phyloP scores from a whole-genome alignment of 35 echinoderm and acorn worm genomes.

The Diadema setosum region DNA sequence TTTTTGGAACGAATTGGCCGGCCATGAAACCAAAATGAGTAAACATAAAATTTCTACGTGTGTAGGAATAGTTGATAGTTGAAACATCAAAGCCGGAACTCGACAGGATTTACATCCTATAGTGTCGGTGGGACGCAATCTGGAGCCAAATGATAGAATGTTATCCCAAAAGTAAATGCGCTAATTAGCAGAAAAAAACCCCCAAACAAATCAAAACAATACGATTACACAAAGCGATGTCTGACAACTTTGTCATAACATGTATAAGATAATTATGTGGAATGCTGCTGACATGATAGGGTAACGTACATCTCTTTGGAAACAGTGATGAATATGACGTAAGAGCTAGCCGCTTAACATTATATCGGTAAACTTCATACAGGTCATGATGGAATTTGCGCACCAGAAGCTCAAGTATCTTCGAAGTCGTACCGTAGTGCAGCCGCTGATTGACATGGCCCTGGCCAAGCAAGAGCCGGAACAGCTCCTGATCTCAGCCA shows the following conservation, averaged over 20 bases:
- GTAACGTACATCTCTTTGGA: background rate
- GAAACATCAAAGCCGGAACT: too few relatives aligned
- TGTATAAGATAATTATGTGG: background rate
- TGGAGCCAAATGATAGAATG: too few relatives aligned
- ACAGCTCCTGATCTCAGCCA: constrained; percentile 42
- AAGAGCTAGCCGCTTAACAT: background rate
- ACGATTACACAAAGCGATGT: background rate
- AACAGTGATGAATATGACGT: background rate
- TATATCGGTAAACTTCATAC: background rate
- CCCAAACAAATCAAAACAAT: too few relatives aligned
- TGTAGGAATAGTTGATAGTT: too few relatives aligned
- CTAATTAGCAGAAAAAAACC: too few relatives aligned
- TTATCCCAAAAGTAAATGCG: too few relatives aligned
- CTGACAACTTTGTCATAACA: background rate
- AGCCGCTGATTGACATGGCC: constrained; percentile 77
- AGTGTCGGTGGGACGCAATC: too few relatives aligned
- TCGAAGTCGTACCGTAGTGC: constrained; percentile 68
- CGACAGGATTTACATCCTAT: too few relatives aligned
- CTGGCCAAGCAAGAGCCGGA: constrained; percentile 68
- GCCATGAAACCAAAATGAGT: too few relatives aligned
- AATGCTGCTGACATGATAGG: background rate
- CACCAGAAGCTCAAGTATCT: constrained; percentile 80
- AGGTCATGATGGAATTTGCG: constrained; percentile 68
- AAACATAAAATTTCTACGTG: too few relatives aligned
- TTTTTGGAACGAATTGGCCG: too few relatives aligned